A percentile compares a stretch with the other conserved stretches of the same genome.
phyloP scores from a whole-genome alignment of 2,888 invertebrate genomes.

The Isotomurus palustris region DNA sequence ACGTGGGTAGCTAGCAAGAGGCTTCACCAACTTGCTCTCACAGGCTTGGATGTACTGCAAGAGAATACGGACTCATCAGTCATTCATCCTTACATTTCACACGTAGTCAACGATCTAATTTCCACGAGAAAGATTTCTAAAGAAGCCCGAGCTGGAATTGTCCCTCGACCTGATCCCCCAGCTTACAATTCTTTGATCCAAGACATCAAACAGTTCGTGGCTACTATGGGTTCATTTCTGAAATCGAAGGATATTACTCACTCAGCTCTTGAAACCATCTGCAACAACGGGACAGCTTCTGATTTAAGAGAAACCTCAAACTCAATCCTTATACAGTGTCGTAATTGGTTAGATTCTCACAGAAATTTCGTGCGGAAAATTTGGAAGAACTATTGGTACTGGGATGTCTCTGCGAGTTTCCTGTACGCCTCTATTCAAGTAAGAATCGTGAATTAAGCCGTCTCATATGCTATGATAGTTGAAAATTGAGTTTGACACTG shows the following conservation, averaged over 20 bases:
- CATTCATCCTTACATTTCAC: constrained; percentile 24
- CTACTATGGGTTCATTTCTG: constrained; percentile 47
- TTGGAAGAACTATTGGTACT: constrained; percentile 43
- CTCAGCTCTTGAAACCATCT: constrained; percentile 13
- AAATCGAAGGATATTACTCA: constrained; percentile 28
- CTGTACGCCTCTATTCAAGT: constrained; percentile 37
- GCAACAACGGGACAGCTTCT: background rate
- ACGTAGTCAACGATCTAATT: constrained; percentile 17
- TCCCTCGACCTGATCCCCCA: constrained; percentile 45
- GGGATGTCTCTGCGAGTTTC: constrained; percentile 41
- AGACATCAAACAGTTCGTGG: constrained; percentile 55
- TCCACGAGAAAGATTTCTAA: constrained; percentile 4
- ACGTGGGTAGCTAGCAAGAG: constrained; percentile 34
- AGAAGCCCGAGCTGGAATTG: constrained; percentile 34
- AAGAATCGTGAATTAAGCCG: background rate
- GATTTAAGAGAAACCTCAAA: constrained; percentile 23
- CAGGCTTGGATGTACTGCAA: constrained; percentile 25
- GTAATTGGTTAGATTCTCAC: constrained; percentile 39
- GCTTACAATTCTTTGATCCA: constrained; percentile 47
- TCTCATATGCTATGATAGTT: too few relatives aligned
- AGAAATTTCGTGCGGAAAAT: constrained; percentile 38
- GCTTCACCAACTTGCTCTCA: constrained; percentile 24
- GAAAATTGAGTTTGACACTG: background rate
- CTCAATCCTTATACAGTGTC: constrained; percentile 27
- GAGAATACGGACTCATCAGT: constrained; percentile 17